Evolutionary conservation across 2,113 vertebrate species (phyloP).

Genomic region (Thinocorus orbignyianus): DNA sequence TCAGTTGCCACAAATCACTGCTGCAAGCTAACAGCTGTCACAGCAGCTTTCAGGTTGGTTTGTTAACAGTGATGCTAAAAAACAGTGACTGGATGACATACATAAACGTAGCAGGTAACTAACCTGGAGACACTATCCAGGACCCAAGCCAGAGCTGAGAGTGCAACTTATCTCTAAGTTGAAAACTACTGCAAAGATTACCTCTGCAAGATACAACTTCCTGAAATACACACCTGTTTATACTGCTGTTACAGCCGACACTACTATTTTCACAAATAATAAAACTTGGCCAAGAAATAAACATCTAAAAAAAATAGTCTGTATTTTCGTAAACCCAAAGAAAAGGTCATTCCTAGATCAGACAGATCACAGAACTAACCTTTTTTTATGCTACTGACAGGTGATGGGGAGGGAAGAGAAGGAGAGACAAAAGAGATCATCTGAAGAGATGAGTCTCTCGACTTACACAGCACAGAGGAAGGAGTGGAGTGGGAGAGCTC

Average conservation of each 20-base stretch:
- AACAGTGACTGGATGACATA: neutral
- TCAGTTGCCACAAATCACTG: neutral
- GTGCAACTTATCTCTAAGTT: neutral
- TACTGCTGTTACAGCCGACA: neutral
- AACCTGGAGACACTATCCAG: neutral
- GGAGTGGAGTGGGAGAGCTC: slow-evolving; percentile 59
- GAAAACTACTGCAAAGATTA: neutral
- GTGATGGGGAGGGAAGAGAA: neutral
- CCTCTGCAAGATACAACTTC: neutral
- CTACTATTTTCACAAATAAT: neutral
- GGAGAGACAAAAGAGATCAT: slow-evolving; percentile 2
- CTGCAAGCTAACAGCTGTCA: neutral
- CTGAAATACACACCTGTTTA: neutral
- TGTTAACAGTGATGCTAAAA: neutral
- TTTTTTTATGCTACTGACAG: neutral
- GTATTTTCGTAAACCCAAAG: neutral
- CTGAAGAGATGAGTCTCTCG: slow-evolving; percentile 24
- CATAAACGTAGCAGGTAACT: neutral
- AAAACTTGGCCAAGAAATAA: neutral
- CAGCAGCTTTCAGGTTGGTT: neutral
- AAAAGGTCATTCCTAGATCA: neutral
- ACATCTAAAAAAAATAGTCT: neutral
- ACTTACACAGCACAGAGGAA: slow-evolving; percentile 83
- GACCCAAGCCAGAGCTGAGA: neutral
- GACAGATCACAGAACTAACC: neutral